phyloP scores from a whole-genome alignment of 2,797 vertebrate genomes.

The Bucorvus abyssinicus region DNA sequence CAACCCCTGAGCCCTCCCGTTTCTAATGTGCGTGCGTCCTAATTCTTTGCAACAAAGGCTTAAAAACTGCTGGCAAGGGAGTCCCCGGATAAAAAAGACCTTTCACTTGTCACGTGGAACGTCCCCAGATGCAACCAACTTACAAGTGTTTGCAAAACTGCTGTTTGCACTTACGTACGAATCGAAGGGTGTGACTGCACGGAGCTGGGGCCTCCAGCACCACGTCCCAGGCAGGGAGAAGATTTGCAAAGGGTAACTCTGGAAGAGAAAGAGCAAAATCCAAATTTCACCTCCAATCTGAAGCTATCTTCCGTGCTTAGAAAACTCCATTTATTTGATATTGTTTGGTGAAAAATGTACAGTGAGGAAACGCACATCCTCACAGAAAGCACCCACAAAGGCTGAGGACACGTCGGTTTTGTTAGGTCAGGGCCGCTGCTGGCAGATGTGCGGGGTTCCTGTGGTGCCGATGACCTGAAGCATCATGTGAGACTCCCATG shows the following conservation, averaged over 20 bases:
- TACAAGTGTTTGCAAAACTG: not conserved
- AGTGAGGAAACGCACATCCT: not conserved
- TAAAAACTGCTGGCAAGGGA: not conserved
- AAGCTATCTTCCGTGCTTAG: not conserved
- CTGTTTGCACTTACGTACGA: not conserved
- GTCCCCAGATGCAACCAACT: not conserved
- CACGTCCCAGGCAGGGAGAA: not conserved
- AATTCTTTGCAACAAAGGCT: not conserved
- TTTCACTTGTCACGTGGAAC: not conserved
- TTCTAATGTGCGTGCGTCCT: not conserved
- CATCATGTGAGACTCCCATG: rapidly evolving
- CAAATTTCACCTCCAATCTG: not conserved
- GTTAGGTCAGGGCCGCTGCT: not conserved
- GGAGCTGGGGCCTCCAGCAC: not conserved
- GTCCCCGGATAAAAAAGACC: not conserved
- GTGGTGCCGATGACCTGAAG: not conserved
- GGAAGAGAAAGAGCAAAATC: not conserved
- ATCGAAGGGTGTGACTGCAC: not conserved
- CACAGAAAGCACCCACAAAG: not conserved
- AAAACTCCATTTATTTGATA: not conserved
- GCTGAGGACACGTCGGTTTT: not conserved
- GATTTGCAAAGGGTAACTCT: not conserved
- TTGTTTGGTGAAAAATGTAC: not conserved
- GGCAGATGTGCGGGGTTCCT: not conserved
- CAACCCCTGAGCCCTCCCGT: not conserved